phyloP scores from a whole-genome alignment of 92 coral and sea anemone genomes.

The Palythoa caribaeorum region DNA sequence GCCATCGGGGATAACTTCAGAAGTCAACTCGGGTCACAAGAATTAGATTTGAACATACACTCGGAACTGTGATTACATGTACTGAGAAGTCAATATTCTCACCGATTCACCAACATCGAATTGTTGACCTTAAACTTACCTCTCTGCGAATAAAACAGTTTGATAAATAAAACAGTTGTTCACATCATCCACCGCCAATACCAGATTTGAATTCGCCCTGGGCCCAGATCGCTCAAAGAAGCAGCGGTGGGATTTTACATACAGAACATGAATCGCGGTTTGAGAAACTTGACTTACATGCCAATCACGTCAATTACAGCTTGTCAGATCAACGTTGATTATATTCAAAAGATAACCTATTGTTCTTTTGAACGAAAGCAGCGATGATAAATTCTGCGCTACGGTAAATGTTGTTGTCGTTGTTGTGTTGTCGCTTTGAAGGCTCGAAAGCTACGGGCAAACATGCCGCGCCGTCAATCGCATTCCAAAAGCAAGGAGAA shows the following conservation, averaged over 20 bases:
- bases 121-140: constrained; percentile 13
- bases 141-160: not conserved
- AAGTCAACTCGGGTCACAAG: constrained; percentile 52
- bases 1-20: constrained; percentile 46
- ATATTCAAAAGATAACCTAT: constrained; percentile 78
- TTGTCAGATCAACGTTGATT: constrained; percentile 78
- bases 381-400: constrained; percentile 15
- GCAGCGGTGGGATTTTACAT: not conserved
- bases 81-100: not conserved
- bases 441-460: not conserved
- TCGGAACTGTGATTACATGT: not conserved
- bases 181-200: not conserved
- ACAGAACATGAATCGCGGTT: constrained; percentile 48
- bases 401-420: constrained; percentile 28
- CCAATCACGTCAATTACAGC: constrained; percentile 91
- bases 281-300: constrained; percentile 57
- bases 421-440: not conserved
- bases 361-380: constrained; percentile 55
- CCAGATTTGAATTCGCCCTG: not conserved
- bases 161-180: not conserved
- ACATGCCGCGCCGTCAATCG: constrained; percentile 27
- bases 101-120: not conserved
- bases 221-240: constrained; percentile 22
- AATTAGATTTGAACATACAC: constrained; percentile 25
- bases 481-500: constrained; percentile 25